Conservation (phyloP, 1,140 invertebrate species). For the Mercenaria mercenaria region DNA sequence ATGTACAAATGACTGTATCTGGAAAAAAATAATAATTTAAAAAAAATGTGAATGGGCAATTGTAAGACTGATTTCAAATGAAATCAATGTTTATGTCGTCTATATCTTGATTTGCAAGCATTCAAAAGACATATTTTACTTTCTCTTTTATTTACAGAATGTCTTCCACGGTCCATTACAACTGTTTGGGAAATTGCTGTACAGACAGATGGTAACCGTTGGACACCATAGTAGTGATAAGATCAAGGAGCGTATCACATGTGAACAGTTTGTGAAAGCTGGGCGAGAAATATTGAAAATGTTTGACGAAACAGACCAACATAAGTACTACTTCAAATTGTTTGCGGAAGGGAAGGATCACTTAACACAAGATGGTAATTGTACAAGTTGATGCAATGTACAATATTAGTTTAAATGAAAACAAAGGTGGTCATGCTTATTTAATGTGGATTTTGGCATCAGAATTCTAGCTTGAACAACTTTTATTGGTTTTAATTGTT, state of each 20-base stretch:
- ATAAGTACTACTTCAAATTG: slow-evolving; percentile 82
- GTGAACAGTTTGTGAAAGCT: slow-evolving; percentile 82
- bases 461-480: too few species aligned
- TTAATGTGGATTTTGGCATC: not conserved
- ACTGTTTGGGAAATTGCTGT: slow-evolving; percentile 82
- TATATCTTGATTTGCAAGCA: too few species aligned
- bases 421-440: not conserved
- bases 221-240: slow-evolving; percentile 61
- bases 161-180: slow-evolving; percentile 83
- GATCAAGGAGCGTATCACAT: slow-evolving; percentile 78
- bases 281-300: slow-evolving; percentile 81
- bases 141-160: slow-evolving; percentile 76
- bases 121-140: too few species aligned
- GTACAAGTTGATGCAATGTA: too few species aligned
- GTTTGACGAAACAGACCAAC: slow-evolving; percentile 77
- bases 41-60: too few species aligned
- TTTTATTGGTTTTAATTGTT: too few species aligned
- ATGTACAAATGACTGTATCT: too few species aligned
- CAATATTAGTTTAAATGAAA: not conserved
- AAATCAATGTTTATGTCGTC: too few species aligned
- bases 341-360: slow-evolving; percentile 80
- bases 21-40: too few species aligned
- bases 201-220: slow-evolving; percentile 74
- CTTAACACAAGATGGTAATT: slow-evolving; percentile 80
- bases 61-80: too few species aligned